Evolutionary conservation across 2,888 invertebrate species (phyloP).

Genomic region (Lottia scabra): DNA sequence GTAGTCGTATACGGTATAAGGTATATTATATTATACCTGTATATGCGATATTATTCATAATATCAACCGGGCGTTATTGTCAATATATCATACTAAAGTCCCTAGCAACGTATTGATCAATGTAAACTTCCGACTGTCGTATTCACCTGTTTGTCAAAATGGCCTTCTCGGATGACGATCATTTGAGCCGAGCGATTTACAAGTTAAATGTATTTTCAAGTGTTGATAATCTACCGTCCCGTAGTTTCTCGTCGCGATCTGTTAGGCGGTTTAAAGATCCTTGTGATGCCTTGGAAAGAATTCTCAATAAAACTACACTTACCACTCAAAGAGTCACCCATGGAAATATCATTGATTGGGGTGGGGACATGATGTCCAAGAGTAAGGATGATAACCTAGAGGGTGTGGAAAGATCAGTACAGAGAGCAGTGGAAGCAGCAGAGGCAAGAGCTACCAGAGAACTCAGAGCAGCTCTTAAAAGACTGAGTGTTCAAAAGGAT

Average conservation of each 20-base stretch:
- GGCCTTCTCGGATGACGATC: too few species aligned
- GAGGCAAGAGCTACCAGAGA: slow-evolving; percentile 57
- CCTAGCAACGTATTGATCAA: too few species aligned
- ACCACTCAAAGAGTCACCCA: slow-evolving; percentile 59
- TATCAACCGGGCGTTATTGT: too few species aligned
- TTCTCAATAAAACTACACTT: slow-evolving; percentile 62
- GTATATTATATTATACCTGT: too few species aligned
- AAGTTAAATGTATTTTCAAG: too few species aligned
- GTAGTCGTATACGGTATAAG: too few species aligned
- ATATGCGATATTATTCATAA: too few species aligned
- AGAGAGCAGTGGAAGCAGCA: slow-evolving; percentile 51
- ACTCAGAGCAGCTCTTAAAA: slow-evolving; percentile 52
- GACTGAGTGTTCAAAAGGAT: slow-evolving; percentile 50
- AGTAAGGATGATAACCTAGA: slow-evolving; percentile 51
- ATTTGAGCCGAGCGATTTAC: too few species aligned
- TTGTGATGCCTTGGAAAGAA: slow-evolving; percentile 57
- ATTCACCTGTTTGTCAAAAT: too few species aligned
- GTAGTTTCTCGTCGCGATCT: slow-evolving; percentile 22
- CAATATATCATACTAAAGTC: too few species aligned
- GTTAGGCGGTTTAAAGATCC: slow-evolving; percentile 45
- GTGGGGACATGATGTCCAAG: slow-evolving; percentile 40
- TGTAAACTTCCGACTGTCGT: too few species aligned
- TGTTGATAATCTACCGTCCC: neutral
- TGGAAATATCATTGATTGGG: slow-evolving; percentile 53
- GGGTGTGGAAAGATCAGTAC: slow-evolving; percentile 50